Percentiles rank a stretch among this genome's conserved stretches.
Evolutionary conservation across 2,113 vertebrate species (phyloP).

Genomic region (Muntiacus muntjak): DNA sequence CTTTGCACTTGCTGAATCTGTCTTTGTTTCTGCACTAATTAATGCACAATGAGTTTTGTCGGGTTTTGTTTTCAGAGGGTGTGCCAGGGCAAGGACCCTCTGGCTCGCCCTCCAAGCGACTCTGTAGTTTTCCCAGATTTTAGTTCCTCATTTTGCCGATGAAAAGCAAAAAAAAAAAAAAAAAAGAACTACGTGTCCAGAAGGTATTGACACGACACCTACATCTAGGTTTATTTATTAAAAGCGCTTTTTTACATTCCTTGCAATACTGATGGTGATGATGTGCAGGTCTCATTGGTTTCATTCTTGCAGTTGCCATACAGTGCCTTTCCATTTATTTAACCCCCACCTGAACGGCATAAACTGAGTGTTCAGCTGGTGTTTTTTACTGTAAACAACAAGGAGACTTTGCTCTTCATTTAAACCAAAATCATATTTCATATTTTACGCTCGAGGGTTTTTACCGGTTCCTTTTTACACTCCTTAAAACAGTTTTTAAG

Average conservation of each 20-base stretch:
- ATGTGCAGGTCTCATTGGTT: constrained; percentile 90
- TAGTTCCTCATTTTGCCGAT: constrained; percentile 85
- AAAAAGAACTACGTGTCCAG: constrained; percentile 84
- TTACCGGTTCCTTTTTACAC: constrained; percentile 99
- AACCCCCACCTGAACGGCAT: constrained; percentile 89
- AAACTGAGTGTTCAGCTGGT: constrained; percentile 91
- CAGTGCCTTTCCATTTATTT: constrained; percentile 98
- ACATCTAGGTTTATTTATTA: constrained; percentile 82
- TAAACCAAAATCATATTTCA: constrained; percentile 98
- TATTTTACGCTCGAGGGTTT: constrained; percentile 98
- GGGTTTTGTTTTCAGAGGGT: constrained; percentile 81
- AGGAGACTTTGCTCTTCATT: constrained; percentile 97
- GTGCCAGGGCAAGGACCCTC: constrained; percentile 76
- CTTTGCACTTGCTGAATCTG: constrained; percentile 98
- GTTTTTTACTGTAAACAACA: constrained; percentile 97
- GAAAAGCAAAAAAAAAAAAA: constrained; percentile 75
- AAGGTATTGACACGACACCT: constrained; percentile 83
- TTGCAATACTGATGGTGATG: constrained; percentile 92
- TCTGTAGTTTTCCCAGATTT: constrained; percentile 91
- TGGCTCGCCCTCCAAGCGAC: constrained; percentile 71
- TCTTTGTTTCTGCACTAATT: constrained; percentile 97
- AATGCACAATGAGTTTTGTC: constrained; percentile 93
- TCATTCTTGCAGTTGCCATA: constrained; percentile 94
- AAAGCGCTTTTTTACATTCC: constrained; percentile 89
- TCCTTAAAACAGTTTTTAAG: constrained; percentile 97